Conservation (phyloP, 1,140 invertebrate genomes). For the Bombyx mori region ASM3026992v2 NC_085116.1:11435501-11436000, state of each 20-base stretch:
- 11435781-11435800: too few relatives aligned
- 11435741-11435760: too few relatives aligned
- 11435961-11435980: slow-evolving; percentile 64
- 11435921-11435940: slow-evolving; percentile 69
- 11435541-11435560: slow-evolving; percentile 66
- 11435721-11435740: slow-evolving; percentile 21
- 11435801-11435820: slow-evolving; percentile 22
- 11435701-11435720: slow-evolving; percentile 44
- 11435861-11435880: slow-evolving; percentile 62
- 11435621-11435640: slow-evolving; percentile 36
- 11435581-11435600: slow-evolving; percentile 62
- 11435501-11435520: slow-evolving; percentile 66
- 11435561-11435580: slow-evolving; percentile 56
- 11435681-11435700: slow-evolving; percentile 19
- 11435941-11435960: slow-evolving; percentile 57
- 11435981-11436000: slow-evolving; percentile 70
- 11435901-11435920: slow-evolving; percentile 60
- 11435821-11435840: slow-evolving; percentile 34
- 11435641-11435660: slow-evolving; percentile 31
- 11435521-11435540: slow-evolving; percentile 66
- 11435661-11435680: slow-evolving; percentile 44
- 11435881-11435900: slow-evolving; percentile 63
- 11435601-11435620: slow-evolving; percentile 58
- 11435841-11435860: slow-evolving; percentile 32
- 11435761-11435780: too few relatives aligned